Base-by-base conservation (phyloP, 2,113 vertebrate species). In the Calonectris borealis region DNA sequence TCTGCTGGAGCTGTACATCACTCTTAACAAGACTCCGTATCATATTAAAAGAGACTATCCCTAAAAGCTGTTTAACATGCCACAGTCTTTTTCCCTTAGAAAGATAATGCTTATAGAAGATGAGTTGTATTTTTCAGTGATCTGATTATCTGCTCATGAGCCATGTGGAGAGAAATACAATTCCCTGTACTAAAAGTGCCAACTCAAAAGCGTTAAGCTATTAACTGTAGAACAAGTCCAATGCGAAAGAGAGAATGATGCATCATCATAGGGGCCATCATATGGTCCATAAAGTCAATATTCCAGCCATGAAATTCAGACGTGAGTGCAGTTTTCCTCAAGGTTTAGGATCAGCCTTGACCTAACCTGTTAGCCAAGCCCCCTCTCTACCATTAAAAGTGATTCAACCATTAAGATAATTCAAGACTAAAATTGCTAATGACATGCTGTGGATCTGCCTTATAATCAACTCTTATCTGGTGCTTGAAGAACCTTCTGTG, bases 231-330 rank as follows among this genome's bases (percentile, higher is more conserved):
- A 86, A 73, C 57, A 95, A 90, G 66, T n/a, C 75, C 22, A 8
- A 96, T 2, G 4, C 1, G 2, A 88, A 93, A 92, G 77, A 83
- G 44, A 54, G 72, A 95, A 93, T 44, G 40, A 72, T 44, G 71
- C 66, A 65, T 80, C 65, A 64, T 76, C 78, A 72, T 21, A 76
- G 44, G 52, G 84, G 36, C 78, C 44, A 79, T 96, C 78, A 52
- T 57, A 90, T 49, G 78, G 90, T 25, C 82, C 96, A 94, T 97
- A 95, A 97, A 95, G 58, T 80, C 90, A 91, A 91, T 91, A 93
- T 0, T 94, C 34, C 91, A 90, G 78, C 54, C 84, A 73, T 90
- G 91, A 93, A 94, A 94, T 94, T 76, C 70, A 94, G 62, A 36
- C 5, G 1, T 69, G 65, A 95, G 24, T 36, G 77, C 54, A 76